Evolutionary conservation across 2,888 invertebrate species (phyloP).

Genomic region (Metopia argyrocephala): DNA sequence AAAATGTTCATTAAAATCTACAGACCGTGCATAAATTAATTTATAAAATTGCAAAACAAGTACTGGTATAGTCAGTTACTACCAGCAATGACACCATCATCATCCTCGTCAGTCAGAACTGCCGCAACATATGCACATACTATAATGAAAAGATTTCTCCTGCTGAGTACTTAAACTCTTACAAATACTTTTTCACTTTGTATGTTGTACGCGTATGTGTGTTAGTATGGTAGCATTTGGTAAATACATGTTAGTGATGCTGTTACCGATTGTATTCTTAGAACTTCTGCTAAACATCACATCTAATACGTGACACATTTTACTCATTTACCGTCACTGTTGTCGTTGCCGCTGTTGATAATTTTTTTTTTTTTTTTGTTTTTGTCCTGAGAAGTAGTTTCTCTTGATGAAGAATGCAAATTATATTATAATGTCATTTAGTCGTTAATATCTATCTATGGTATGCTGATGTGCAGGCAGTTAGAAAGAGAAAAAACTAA

Average conservation of each 20-base stretch:
- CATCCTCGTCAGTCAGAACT: neutral
- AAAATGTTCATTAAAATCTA: constrained; percentile 34
- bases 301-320: constrained; percentile 29
- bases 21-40: constrained; percentile 55
- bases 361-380: neutral
- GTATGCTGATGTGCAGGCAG: neutral
- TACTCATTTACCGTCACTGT: constrained; percentile 17
- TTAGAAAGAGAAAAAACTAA: neutral
- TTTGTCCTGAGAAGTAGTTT: constrained; percentile 3
- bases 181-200: neutral
- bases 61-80: neutral
- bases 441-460: neutral
- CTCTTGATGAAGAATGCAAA: constrained; percentile 30
- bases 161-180: neutral
- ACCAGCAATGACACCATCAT: neutral
- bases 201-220: neutral
- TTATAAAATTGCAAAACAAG: constrained; percentile 19
- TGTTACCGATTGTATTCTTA: no score
- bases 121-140: no score
- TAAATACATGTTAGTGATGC: neutral
- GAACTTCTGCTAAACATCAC: neutral
- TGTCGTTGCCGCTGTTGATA: neutral
- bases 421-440: constrained; percentile 17
- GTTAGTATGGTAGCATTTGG: neutral
- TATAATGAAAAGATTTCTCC: neutral